phyloP scores from a whole-genome alignment of 2,113 vertebrate species.

The Grammomys surdaster region DNA sequence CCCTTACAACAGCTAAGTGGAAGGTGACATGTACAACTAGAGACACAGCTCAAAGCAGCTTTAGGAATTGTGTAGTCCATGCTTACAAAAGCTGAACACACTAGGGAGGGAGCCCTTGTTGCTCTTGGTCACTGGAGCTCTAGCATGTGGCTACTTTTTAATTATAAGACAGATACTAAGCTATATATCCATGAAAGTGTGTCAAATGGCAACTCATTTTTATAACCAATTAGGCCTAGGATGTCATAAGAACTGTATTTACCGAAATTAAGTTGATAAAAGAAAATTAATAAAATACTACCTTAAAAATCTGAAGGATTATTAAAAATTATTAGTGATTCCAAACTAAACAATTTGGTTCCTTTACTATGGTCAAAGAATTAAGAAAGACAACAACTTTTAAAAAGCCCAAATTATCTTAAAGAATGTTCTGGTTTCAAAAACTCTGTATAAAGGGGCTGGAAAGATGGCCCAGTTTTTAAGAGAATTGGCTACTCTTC shows the following conservation, averaged over 20 bases:
- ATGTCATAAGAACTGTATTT: constrained; percentile 39
- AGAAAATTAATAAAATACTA: background rate
- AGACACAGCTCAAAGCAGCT: constrained; percentile 51
- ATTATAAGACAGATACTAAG: constrained; percentile 63
- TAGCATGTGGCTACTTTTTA: constrained; percentile 70
- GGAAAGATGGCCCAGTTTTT: background rate
- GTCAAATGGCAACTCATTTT: constrained; percentile 28
- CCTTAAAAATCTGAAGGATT: constrained; percentile 48
- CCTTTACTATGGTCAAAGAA: constrained; percentile 1
- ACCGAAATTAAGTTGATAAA: constrained; percentile 55
- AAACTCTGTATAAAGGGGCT: background rate
- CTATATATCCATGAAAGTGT: constrained; percentile 14
- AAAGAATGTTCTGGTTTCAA: constrained; percentile 33
- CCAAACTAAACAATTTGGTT: constrained; percentile 46
- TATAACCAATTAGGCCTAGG: constrained; percentile 21
- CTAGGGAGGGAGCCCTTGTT: constrained; percentile 63
- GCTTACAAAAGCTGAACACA: constrained; percentile 49
- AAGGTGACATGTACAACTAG: constrained; percentile 31
- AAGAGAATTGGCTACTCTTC: background rate
- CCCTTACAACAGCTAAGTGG: constrained; percentile 53
- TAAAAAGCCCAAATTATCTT: background rate
- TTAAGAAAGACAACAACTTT: constrained; percentile 25
- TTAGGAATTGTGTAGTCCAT: background rate
- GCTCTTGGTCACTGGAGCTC: constrained; percentile 64
- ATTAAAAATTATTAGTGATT: constrained; percentile 41